phyloP scores from a whole-genome alignment of 2,797 vertebrate genomes.

The Epinephelus malabaricus region DNA sequence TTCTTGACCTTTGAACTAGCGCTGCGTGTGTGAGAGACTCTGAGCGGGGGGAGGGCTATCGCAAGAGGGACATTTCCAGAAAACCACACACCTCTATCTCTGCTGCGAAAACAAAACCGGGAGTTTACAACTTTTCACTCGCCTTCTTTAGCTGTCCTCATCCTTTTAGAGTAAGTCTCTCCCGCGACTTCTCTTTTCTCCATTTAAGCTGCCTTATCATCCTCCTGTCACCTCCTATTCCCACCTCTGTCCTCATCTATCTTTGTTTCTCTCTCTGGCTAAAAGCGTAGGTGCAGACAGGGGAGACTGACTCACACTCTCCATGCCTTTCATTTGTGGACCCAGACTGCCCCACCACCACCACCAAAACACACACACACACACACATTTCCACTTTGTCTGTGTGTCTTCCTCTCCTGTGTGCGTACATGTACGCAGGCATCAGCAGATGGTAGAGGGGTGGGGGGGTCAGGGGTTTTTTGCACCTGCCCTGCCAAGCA shows the following conservation, averaged over 20 bases:
- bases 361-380: background rate
- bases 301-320: conserved; percentile 63
- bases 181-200: conserved; percentile 2
- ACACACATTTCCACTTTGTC: conserved; percentile 47
- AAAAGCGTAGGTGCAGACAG: conserved; percentile 47
- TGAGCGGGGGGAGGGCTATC: background rate
- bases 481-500: conserved; percentile 90
- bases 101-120: conserved; percentile 5
- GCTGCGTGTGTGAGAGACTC: conserved; percentile 4
- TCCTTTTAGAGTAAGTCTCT: conserved; percentile 8
- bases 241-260: conserved; percentile 30
- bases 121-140: conserved; percentile 3
- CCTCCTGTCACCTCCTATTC: conserved; percentile 8
- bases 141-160: conserved; percentile 9
- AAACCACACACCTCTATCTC: conserved; percentile 9
- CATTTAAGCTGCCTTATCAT: conserved; percentile 20
- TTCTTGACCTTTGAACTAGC: conserved; percentile 65
- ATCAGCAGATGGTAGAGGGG: conserved; percentile 80
- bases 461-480: conserved; percentile 87
- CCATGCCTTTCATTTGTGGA: conserved; percentile 55
- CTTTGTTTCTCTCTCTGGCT: conserved; percentile 16
- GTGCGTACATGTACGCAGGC: conserved; percentile 48
- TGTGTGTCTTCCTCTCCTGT: conserved; percentile 46
- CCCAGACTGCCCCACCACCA: conserved; percentile 13
- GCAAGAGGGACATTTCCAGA: conserved; percentile 20